Conservation (phyloP, 2,113 vertebrate genomes). For the Hippopotamus amphibius region DNA sequence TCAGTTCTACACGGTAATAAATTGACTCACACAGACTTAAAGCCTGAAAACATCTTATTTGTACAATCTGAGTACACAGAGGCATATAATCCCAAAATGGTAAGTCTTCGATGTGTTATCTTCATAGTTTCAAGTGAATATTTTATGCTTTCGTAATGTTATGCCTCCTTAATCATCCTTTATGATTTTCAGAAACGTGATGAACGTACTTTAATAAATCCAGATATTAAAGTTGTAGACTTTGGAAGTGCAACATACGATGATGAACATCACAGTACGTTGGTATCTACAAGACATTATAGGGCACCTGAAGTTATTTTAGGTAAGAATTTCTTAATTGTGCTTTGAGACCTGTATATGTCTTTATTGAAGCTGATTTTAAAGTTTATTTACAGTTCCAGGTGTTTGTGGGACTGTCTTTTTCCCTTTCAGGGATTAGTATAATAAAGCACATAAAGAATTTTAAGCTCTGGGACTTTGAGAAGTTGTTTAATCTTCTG, state of each 20-base stretch:
- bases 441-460: not conserved
- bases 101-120: slow-evolving; percentile 69
- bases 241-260: slow-evolving; percentile 94
- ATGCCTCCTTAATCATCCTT: not conserved
- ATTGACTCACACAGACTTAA: slow-evolving; percentile 95
- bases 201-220: slow-evolving; percentile 90
- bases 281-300: slow-evolving; percentile 92
- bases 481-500: not conserved
- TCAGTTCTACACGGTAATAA: slow-evolving; percentile 94
- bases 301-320: slow-evolving; percentile 94
- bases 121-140: not conserved
- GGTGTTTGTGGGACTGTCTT: not conserved
- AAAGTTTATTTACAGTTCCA: not conserved
- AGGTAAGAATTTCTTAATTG: slow-evolving; percentile 82
- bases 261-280: slow-evolving; percentile 91
- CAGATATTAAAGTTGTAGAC: slow-evolving; percentile 92
- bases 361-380: not conserved
- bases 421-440: not conserved
- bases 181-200: slow-evolving; percentile 89
- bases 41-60: slow-evolving; percentile 96
- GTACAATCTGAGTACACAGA: slow-evolving; percentile 91
- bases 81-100: slow-evolving; percentile 90
- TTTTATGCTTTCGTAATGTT: not conserved
- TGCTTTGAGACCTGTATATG: not conserved
- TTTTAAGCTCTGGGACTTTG: not conserved